Conservation (phyloP, 2,797 vertebrate species). For the Lates japonicus region DNA sequence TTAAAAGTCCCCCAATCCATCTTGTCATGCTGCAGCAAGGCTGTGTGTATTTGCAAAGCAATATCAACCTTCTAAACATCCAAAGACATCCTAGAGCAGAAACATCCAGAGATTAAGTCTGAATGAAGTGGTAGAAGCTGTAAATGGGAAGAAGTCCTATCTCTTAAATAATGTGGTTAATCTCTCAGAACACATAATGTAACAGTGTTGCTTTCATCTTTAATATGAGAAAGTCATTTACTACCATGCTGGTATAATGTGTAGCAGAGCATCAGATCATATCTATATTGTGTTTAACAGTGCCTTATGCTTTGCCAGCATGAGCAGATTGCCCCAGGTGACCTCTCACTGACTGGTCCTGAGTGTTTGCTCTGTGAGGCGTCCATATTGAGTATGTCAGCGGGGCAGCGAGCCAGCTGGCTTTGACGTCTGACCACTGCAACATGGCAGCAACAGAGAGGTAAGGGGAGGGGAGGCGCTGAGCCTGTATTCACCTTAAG, state of each 20-base stretch:
- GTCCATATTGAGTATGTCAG: conserved; percentile 75
- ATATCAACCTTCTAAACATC: conserved; percentile 45
- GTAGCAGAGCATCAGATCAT: conserved; percentile 19
- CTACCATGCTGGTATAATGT: background rate
- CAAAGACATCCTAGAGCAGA: conserved; percentile 23
- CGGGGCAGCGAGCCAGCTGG: conserved; percentile 75
- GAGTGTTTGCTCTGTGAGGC: conserved; percentile 67
- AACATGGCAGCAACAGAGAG: conserved; percentile 68
- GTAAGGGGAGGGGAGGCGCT: conserved; percentile 43
- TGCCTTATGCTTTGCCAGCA: conserved; percentile 42
- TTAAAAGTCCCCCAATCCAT: conserved; percentile 67
- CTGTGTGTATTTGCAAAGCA: conserved; percentile 51
- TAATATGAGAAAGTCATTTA: background rate
- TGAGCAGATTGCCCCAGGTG: conserved; percentile 62
- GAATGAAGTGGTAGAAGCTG: conserved; percentile 5
- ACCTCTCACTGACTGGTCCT: conserved; percentile 74
- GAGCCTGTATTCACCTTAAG: conserved; percentile 87
- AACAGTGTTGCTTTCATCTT: background rate
- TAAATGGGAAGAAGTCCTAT: background rate
- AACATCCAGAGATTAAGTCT: conserved; percentile 30
- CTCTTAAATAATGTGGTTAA: conserved; percentile 17
- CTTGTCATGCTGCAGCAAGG: conserved; percentile 52
- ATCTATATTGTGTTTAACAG: conserved; percentile 41
- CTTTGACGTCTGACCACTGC: conserved; percentile 66
- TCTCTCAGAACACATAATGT: background rate